Conservation (phyloP, 23 tunicate genomes). For the Aplidium turbinatum region DNA sequence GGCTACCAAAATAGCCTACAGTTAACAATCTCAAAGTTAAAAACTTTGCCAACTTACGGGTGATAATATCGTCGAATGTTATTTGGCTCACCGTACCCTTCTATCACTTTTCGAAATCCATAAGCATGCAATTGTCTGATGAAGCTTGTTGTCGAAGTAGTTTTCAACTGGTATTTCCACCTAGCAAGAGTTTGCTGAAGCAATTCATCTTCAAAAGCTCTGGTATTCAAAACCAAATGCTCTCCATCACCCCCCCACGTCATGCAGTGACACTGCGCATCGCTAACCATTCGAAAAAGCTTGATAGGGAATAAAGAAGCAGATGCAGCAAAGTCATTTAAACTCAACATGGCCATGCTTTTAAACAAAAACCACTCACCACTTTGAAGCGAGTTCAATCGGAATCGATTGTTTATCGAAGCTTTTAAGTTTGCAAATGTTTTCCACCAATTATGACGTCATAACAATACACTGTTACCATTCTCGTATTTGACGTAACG, state of each 20-base stretch:
- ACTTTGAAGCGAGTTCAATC: neutral
- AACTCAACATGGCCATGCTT: slow-evolving; percentile 18
- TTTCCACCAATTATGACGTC: slow-evolving; percentile 29
- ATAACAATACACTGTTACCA: neutral
- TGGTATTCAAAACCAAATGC: slow-evolving; percentile 58
- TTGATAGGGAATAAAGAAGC: slow-evolving; percentile 61
- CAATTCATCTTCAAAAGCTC: slow-evolving; percentile 64
- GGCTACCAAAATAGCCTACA: too few species aligned
- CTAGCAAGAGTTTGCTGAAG: slow-evolving; percentile 48
- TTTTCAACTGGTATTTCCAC: slow-evolving; percentile 73
- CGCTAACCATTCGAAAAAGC: slow-evolving; percentile 65
- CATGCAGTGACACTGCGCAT: slow-evolving; percentile 47
- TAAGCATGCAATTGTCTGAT: slow-evolving; percentile 73
- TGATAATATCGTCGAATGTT: slow-evolving; percentile 65
- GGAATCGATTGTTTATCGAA: slow-evolving; percentile 29
- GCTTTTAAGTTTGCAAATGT: slow-evolving; percentile 23
- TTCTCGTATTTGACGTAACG: slow-evolving; percentile 12
- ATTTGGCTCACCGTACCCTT: slow-evolving; percentile 43
- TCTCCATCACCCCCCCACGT: slow-evolving; percentile 63
- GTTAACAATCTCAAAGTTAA: too few species aligned
- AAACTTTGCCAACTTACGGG: too few species aligned
- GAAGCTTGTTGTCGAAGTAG: slow-evolving; percentile 72
- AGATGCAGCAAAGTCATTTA: slow-evolving; percentile 46
- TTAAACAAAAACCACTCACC: neutral
- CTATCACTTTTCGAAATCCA: slow-evolving; percentile 71